Evolutionary conservation across 1,140 invertebrate species (phyloP).

Genomic region (Papilio dardanus): DNA sequence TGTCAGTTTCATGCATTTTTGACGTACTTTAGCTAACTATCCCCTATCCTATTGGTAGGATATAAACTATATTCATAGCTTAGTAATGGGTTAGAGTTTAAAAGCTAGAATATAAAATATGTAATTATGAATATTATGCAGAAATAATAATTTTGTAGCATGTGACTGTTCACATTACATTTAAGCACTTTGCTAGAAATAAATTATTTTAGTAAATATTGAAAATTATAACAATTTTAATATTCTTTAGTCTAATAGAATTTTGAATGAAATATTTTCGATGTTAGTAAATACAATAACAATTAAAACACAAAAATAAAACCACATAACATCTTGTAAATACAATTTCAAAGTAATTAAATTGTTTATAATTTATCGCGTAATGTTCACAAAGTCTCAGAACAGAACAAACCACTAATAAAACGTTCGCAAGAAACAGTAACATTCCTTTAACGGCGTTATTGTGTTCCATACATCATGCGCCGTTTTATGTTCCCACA

Average conservation of each 20-base stretch:
- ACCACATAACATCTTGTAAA: slow-evolving; percentile 7
- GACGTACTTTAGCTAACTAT: too few species aligned
- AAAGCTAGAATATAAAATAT: neutral
- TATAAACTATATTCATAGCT: neutral
- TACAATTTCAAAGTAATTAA: slow-evolving; percentile 6
- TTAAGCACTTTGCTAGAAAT: too few species aligned
- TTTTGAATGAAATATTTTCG: too few species aligned
- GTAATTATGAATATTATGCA: too few species aligned
- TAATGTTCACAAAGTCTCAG: neutral
- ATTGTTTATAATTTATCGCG: neutral
- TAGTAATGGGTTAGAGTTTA: neutral
- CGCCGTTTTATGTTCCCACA: slow-evolving; percentile 32
- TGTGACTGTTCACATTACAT: too few species aligned
- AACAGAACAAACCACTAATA: slow-evolving; percentile 22
- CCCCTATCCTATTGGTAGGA: neutral
- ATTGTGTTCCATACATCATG: slow-evolving; percentile 35
- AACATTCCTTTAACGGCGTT: slow-evolving; percentile 22
- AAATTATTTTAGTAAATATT: too few species aligned
- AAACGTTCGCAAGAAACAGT: slow-evolving; percentile 26
- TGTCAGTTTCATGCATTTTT: too few species aligned
- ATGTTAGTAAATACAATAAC: too few species aligned
- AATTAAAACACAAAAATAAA: neutral
- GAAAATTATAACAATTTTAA: too few species aligned
- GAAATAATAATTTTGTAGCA: too few species aligned
- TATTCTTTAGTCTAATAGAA: too few species aligned